Evolutionary conservation across 2,888 invertebrate genomes (phyloP).

Genomic region (Mesopsocus fuscifrons): DNA sequence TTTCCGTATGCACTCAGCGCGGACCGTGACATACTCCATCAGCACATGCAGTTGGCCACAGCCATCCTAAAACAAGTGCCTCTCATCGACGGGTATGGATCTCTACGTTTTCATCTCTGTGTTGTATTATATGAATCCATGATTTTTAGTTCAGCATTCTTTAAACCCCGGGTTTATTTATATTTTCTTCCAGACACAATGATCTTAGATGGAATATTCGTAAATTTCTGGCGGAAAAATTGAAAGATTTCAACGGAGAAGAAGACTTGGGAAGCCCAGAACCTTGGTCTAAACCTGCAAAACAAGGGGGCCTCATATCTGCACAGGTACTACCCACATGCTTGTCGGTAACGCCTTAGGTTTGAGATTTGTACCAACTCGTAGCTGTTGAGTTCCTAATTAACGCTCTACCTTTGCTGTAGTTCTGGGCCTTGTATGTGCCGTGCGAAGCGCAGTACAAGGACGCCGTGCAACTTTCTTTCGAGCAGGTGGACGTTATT

Average conservation of each 20-base stretch:
- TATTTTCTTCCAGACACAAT: slow-evolving; percentile 46
- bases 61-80: slow-evolving; percentile 57
- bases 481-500: slow-evolving; percentile 75
- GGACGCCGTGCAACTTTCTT: slow-evolving; percentile 64
- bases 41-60: slow-evolving; percentile 41
- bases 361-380: not conserved
- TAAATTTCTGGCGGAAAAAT: slow-evolving; percentile 73
- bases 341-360: not conserved
- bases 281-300: slow-evolving; percentile 48
- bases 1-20: slow-evolving; percentile 61
- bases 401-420: no score
- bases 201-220: slow-evolving; percentile 82
- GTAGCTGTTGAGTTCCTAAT: no score
- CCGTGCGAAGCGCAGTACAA: slow-evolving; percentile 64
- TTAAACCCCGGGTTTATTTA: no score
- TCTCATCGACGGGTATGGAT: slow-evolving; percentile 47
- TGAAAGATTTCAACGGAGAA: slow-evolving; percentile 61
- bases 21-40: slow-evolving; percentile 29
- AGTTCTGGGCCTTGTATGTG: slow-evolving; percentile 81
- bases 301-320: slow-evolving; percentile 53
- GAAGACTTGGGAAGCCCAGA: slow-evolving; percentile 45
- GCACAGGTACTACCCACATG: slow-evolving; percentile 42
- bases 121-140: no score
- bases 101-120: no score
- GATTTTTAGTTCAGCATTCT: no score